phyloP scores from a whole-genome alignment of 2,888 invertebrate genomes.

The Erebia palarica region DNA sequence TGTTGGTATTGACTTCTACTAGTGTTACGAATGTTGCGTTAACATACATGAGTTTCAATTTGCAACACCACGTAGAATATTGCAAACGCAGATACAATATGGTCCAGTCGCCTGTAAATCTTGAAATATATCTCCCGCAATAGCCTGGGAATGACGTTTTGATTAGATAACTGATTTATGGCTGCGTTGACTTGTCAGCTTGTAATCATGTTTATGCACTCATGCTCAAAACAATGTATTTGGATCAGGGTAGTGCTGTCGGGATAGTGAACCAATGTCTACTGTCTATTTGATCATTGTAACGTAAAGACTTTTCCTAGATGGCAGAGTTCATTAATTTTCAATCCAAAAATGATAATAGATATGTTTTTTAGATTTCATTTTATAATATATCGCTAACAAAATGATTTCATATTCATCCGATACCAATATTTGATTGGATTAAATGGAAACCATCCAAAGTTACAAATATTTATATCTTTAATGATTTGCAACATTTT shows the following conservation, averaged over 20 bases:
- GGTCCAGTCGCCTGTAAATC: constrained; percentile 43
- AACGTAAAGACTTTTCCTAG: background rate
- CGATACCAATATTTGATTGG: background rate
- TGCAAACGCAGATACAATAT: constrained; percentile 41
- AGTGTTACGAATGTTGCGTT: constrained; percentile 2
- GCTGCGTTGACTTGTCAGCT: constrained; percentile 65
- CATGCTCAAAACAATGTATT: constrained; percentile 44
- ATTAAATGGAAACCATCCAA: background rate
- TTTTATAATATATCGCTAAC: no score
- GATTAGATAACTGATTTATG: constrained; percentile 68
- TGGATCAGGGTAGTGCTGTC: constrained; percentile 24
- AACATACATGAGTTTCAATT: constrained; percentile 7
- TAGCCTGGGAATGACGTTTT: constrained; percentile 64
- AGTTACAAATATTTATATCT: no score
- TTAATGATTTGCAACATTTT: background rate
- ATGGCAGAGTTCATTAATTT: no score
- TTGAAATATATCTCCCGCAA: constrained; percentile 49
- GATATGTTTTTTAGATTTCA: no score
- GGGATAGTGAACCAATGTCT: background rate
- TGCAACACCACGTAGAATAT: constrained; percentile 25
- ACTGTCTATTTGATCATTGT: background rate
- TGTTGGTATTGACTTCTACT: constrained; percentile 19
- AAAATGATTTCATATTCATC: no score
- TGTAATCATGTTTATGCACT: constrained; percentile 50
- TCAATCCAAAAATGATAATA: no score